These are phyloP conservation scores for Himalopsyche phryganea DNA, from an alignment of 1,140 invertebrate genomes.

Conservation along the genomic window DNA sequence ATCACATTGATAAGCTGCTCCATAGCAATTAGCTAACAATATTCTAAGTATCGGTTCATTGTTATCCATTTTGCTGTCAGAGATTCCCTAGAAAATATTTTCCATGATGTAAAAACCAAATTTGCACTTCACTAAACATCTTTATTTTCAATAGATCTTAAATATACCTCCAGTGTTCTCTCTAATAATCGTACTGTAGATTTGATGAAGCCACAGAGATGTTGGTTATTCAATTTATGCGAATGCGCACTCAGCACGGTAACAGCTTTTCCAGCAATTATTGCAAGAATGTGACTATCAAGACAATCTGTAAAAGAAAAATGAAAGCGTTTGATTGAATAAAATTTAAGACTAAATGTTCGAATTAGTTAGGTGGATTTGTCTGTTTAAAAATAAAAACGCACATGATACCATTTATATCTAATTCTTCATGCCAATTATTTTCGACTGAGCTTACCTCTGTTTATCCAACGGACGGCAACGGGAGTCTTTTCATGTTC, in stretches of 20 bases:
- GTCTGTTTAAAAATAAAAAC: not conserved
- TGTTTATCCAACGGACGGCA: too few relatives aligned
- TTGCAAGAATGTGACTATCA: conserved; percentile 2
- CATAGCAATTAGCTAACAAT: conserved; percentile 14
- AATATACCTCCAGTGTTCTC: conserved; percentile 5
- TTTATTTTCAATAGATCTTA: not conserved
- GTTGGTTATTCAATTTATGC: conserved; percentile 14
- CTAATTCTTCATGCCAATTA: not conserved
- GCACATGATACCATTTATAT: not conserved
- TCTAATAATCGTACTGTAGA: conserved; percentile 14
- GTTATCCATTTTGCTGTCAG: not conserved
- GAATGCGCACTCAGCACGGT: conserved; percentile 16
- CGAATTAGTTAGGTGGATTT: not conserved
- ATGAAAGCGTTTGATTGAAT: not conserved
- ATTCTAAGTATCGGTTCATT: conserved; percentile 4
- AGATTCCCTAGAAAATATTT: too few relatives aligned
- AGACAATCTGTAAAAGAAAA: conserved; percentile 10
- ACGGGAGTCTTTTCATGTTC: not conserved
- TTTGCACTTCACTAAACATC: too few relatives aligned
- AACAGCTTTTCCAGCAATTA: conserved; percentile 18
- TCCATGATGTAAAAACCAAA: too few relatives aligned
- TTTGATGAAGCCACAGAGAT: conserved; percentile 13
- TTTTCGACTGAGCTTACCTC: not conserved
- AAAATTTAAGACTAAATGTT: not conserved
- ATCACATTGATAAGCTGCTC: conserved; percentile 11